These are phyloP conservation scores for Limnephilus marmoratus DNA, from an alignment of 2,888 invertebrate species.

Conservation along the genomic window DNA sequence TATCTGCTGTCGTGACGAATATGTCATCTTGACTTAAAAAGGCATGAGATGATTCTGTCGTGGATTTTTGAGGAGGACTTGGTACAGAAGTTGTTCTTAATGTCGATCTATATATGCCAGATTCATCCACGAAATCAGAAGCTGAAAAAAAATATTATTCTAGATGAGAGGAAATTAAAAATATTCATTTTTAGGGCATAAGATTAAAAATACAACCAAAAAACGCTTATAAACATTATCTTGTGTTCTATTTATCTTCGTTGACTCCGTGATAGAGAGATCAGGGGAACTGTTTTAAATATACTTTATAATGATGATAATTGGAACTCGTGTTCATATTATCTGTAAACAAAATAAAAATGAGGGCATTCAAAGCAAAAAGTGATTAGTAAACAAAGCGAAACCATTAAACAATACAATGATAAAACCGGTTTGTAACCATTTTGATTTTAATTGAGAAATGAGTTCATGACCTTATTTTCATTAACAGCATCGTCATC, in stretches of 20 bases:
- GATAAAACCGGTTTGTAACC: background rate
- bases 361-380: background rate
- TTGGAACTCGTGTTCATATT: background rate
- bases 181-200: background rate
- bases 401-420: background rate
- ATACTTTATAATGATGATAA: background rate
- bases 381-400: background rate
- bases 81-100: background rate
- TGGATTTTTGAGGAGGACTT: background rate
- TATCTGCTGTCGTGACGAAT: background rate
- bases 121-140: slow-evolving; percentile 33
- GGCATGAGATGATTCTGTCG: background rate
- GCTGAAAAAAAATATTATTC: background rate
- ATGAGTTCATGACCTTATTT: background rate
- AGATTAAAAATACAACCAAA: background rate
- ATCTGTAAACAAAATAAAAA: background rate
- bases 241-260: background rate
- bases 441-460: background rate
- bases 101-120: background rate
- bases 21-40: background rate
- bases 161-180: background rate
- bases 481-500: background rate
- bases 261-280: background rate
- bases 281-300: background rate
- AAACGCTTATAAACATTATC: background rate